A percentile compares a stretch with the other conserved stretches of the same genome.
Evolutionary conservation across 2,888 invertebrate species (phyloP).

Genomic region (Erebia epiphron): DNA sequence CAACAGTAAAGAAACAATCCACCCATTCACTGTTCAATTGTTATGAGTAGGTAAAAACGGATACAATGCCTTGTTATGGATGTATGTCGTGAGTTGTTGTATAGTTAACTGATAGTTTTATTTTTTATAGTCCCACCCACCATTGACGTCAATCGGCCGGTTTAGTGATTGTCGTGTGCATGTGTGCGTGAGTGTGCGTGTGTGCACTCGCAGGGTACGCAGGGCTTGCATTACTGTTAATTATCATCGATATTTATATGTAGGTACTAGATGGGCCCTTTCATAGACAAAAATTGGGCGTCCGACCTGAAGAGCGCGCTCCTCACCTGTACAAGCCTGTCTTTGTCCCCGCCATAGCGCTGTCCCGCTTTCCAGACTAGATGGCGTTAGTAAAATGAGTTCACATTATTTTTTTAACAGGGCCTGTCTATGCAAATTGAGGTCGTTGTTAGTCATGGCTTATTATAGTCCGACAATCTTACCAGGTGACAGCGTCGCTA

Average conservation of each 20-base stretch:
- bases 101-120: constrained; percentile 78
- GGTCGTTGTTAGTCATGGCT: too few species aligned
- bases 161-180: constrained; percentile 48
- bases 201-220: constrained; percentile 53
- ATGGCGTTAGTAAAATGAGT: too few species aligned
- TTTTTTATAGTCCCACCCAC: constrained; percentile 70
- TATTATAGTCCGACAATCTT: too few species aligned
- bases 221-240: constrained; percentile 39
- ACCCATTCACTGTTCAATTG: constrained; percentile 9
- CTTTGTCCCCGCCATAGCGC: too few species aligned
- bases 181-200: constrained; percentile 42
- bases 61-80: constrained; percentile 72
- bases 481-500: too few species aligned
- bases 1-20: constrained; percentile 1
- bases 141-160: constrained; percentile 80
- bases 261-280: too few species aligned
- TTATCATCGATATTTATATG: not conserved
- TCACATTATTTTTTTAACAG: too few species aligned
- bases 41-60: constrained; percentile 33
- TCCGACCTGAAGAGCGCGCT: too few species aligned
- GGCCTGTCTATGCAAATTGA: too few species aligned
- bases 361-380: too few species aligned
- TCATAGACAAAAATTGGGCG: too few species aligned
- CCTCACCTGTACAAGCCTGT: too few species aligned
- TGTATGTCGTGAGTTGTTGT: constrained; percentile 50